Evolutionary conservation across 2,113 vertebrate genomes (phyloP), one percentile per base, ranked within the genome.

Genomic region (Gymnogyps californianus): DNA sequence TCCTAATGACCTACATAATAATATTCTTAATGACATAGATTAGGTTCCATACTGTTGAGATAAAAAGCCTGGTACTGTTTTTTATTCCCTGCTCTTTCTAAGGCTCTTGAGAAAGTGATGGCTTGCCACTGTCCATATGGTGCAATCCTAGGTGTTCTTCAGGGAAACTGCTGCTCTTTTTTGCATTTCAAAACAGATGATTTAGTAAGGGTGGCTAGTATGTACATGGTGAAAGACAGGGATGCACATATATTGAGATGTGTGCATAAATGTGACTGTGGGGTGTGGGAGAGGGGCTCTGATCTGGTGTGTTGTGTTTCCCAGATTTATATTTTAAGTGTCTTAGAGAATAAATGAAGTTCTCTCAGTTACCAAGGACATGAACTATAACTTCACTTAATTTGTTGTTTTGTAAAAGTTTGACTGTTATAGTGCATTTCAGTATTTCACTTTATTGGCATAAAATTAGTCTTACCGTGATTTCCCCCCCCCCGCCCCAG

Each of bases 91-190:
- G 25, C 47, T 77, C 13, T 72, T 90, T 52, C 34, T 69, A 44
- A 69, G 58, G 32, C 58, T 65, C 34, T 94, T 85, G 61, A 95
- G 72, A 91, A 93, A 93, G 44, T n/a, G 59, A 61, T 34, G 38
- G 17, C 49, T 69, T 93, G 46, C 36, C 16, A 12, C 11, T 58
- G 47, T 55, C 74, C 34, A 7, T 78, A 40, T 76, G 66, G 57
- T 87, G 29, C 28, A 52, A 3, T 59, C 16, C 34, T 75, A 51
- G 44, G n/a, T 91, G 46, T 77, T 89, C 82, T 90, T 94, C 25
- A 32, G 67, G 22, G 44, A 79, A 85, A 34, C 24, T 40, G 28
- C 40, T 91, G 26, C 20, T 87, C 11, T 38, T 64, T 36, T 11
- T 75, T 55, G 31, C 2, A 1, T 67, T 87, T 83, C 44, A 44